phyloP scores from a whole-genome alignment of 2,113 vertebrate species.

The Hippocampus comes region DNA sequence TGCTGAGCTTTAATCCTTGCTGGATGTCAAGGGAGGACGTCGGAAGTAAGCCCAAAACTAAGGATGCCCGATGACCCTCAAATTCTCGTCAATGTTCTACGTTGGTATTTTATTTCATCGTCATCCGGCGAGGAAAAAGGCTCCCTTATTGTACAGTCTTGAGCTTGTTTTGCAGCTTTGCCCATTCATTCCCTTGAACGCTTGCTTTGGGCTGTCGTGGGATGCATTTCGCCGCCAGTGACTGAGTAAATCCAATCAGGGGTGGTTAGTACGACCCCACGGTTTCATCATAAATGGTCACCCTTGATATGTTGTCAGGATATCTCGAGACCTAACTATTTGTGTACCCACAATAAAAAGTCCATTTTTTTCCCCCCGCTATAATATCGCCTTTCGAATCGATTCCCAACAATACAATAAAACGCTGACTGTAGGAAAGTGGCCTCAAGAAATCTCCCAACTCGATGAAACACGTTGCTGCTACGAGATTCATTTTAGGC shows the following conservation, averaged over 20 bases:
- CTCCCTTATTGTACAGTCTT: neutral
- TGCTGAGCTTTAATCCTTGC: slow-evolving; percentile 8
- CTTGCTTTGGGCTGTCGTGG: neutral
- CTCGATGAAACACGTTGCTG: neutral
- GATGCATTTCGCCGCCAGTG: neutral
- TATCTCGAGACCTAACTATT: neutral
- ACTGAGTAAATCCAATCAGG: too few species aligned
- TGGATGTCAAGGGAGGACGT: neutral
- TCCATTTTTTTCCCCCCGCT: neutral
- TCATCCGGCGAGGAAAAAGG: neutral
- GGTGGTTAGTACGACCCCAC: too few species aligned
- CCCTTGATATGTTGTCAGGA: neutral
- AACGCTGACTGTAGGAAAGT: neutral
- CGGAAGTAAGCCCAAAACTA: neutral
- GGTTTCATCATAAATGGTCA: neutral
- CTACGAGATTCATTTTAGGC: neutral
- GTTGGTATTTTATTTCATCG: neutral
- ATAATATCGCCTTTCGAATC: neutral
- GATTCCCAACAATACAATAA: neutral
- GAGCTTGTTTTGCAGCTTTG: neutral
- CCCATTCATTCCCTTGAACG: neutral
- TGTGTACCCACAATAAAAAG: neutral
- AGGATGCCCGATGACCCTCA: too few species aligned
- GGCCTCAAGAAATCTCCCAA: neutral
- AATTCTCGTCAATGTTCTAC: too few species aligned